Evolutionary conservation across 2,888 invertebrate species (phyloP).

Genomic region (Calliopum simillimum): DNA sequence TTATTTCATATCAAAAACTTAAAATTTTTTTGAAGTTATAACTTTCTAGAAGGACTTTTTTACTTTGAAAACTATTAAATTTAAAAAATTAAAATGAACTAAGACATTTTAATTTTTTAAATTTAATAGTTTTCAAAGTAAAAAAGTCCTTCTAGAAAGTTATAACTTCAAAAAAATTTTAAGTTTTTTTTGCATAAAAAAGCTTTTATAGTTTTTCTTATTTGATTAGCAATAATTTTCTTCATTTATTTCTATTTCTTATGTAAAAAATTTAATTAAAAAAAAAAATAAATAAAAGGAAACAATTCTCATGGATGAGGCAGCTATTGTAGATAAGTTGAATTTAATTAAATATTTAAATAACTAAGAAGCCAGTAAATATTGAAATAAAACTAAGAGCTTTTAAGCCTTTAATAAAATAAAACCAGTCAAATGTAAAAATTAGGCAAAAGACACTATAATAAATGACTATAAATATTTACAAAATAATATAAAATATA

Average conservation of each 20-base stretch:
- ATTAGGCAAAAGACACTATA: constrained; percentile 24
- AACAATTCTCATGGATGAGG: constrained; percentile 68
- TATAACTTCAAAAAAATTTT: no score
- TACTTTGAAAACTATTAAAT: not conserved
- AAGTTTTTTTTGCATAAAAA: no score
- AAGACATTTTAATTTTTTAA: no score
- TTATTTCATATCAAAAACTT: no score
- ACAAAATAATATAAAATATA: constrained; percentile 33
- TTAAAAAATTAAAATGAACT: no score
- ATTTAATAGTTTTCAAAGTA: not conserved
- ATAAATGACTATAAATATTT: constrained; percentile 45
- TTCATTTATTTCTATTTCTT: not conserved
- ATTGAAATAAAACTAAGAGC: constrained; percentile 40
- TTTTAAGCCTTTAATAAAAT: constrained; percentile 29
- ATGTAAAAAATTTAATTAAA: not conserved
- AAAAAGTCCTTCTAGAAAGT: no score
- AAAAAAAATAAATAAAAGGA: constrained; percentile 45
- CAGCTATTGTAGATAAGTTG: constrained; percentile 68
- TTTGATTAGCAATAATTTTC: not conserved
- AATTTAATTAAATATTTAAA: constrained; percentile 49
- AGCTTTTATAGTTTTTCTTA: constrained; percentile 1
- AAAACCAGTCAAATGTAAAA: constrained; percentile 32
- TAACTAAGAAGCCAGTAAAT: constrained; percentile 28
- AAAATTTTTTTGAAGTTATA: no score
- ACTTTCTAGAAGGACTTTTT: no score